Conservation (phyloP, 2,888 invertebrate genomes). For the Watsonalla binaria region DNA sequence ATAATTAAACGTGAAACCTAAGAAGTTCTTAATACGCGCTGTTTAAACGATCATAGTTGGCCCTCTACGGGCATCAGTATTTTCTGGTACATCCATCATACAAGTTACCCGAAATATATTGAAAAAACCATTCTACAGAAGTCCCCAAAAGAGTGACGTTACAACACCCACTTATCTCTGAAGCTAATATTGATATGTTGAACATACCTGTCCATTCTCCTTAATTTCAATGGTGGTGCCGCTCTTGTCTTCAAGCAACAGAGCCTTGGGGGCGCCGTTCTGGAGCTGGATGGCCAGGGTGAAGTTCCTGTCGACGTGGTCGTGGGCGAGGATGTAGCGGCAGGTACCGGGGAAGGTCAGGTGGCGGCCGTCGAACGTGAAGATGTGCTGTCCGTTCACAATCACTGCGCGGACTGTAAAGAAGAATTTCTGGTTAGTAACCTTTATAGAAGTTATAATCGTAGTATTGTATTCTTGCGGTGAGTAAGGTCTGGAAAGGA, state of each 20-base stretch:
- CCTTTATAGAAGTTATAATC: neutral
- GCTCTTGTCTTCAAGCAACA: conserved; percentile 84
- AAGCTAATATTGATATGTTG: neutral
- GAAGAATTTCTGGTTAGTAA: neutral
- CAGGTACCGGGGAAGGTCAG: conserved; percentile 89
- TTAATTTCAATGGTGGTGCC: conserved; percentile 81
- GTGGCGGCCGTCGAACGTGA: conserved; percentile 92
- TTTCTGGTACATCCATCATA: no score
- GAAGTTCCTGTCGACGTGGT: conserved; percentile 92
- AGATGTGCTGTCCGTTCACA: conserved; percentile 89
- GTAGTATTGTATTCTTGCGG: neutral
- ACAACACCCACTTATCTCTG: no score
- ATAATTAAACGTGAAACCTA: no score
- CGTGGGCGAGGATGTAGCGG: conserved; percentile 90
- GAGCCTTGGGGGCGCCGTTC: conserved; percentile 82
- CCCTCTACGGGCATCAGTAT: no score
- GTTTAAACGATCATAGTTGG: no score
- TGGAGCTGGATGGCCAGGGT: conserved; percentile 85
- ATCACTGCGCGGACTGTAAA: conserved; percentile 82
- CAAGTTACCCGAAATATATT: no score
- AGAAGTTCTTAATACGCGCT: no score
- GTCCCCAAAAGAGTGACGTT: no score
- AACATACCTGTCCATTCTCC: conserved; percentile 80
- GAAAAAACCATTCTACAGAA: no score
- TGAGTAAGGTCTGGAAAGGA: no score